Evolutionary conservation across 2,113 vertebrate genomes (phyloP), one percentile per base, ranked within the genome.

Genomic region (mouse (Mus musculus)): DNA sequence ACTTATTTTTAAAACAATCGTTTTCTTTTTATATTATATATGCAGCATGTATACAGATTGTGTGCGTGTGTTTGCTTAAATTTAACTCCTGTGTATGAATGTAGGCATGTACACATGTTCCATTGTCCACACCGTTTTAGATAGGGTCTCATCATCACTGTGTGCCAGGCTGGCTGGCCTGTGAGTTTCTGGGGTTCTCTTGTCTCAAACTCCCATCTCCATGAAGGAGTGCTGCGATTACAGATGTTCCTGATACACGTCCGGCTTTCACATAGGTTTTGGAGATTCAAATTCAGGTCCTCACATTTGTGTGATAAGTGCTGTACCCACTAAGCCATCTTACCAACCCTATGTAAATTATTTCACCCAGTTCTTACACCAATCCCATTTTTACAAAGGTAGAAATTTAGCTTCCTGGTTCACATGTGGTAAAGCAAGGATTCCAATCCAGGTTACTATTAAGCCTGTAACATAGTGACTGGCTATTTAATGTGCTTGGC

Each of bases 281-380:
- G 42, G 84, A 24, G 17, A 69, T 52, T 67, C 28, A 36, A 86
- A 86, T 49, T 87, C 84, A 87, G 16, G 61, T 49, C 84, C 84
- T 86, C 39, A 36, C 5, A 33, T 22, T 86, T 87, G 26, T 52
- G 76, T 42, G n/a, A 69, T 6, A 49, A 33, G 39, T 65, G 84
- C 63, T 46, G 30, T 36, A 33, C 39, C 17, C 61, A 67, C 61
- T 49, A 49, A 33, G 39, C 16, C n/a, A 86, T 67, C 63, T 67
- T 67, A 65, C 28, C 61, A 33, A 33, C 13, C 59, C n/a, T 78
- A 39, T 33, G 49, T n/a, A 28, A 93, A 56, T 63, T 77, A 73
- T 94, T 67, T 76, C 76, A 78, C 65, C 95, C 46, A 86, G 1
- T 95, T 96, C 59, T 92, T 52, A 89, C 8, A 61, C 88, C 81